Evolutionary conservation across 2,113 vertebrate genomes (phyloP).

Genomic region (Marcusenius ussheri): DNA sequence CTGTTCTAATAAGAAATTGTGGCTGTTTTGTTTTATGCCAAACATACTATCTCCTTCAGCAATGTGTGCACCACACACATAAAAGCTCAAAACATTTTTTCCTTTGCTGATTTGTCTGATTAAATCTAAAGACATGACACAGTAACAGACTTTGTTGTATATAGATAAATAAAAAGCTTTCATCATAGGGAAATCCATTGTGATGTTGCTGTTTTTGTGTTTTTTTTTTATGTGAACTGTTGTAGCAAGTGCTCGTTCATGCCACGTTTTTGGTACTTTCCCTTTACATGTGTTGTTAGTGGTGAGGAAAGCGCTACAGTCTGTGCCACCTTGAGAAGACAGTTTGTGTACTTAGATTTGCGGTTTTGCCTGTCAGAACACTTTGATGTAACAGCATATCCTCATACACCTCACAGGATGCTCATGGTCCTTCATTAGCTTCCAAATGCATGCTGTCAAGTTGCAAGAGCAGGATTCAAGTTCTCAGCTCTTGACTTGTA

Average conservation of each 20-base stretch:
- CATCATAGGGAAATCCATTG: background rate
- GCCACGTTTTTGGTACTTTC: background rate
- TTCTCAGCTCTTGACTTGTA: background rate
- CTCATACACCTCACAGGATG: constrained; percentile 58
- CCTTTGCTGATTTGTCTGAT: background rate
- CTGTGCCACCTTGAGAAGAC: constrained; percentile 29
- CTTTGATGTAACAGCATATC: constrained; percentile 50
- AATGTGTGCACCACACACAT: background rate
- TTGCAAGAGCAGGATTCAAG: background rate
- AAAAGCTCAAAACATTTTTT: background rate
- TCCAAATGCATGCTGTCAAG: constrained; percentile 27
- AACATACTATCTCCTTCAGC: background rate
- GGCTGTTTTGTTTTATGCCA: background rate
- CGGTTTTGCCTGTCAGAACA: constrained; percentile 28
- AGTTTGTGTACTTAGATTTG: constrained; percentile 46
- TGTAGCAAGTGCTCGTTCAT: background rate
- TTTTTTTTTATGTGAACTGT: background rate
- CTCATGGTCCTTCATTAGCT: constrained; percentile 51
- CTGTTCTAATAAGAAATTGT: background rate
- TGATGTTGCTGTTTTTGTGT: background rate
- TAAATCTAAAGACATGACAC: background rate
- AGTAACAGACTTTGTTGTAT: background rate
- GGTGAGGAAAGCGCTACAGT: background rate
- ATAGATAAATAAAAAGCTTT: background rate
- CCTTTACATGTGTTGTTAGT: background rate